A percentile compares a stretch with the other conserved stretches of the same genome.
Evolutionary conservation across 1,140 invertebrate genomes (phyloP).

Genomic region (Trachelipus rathkii): DNA sequence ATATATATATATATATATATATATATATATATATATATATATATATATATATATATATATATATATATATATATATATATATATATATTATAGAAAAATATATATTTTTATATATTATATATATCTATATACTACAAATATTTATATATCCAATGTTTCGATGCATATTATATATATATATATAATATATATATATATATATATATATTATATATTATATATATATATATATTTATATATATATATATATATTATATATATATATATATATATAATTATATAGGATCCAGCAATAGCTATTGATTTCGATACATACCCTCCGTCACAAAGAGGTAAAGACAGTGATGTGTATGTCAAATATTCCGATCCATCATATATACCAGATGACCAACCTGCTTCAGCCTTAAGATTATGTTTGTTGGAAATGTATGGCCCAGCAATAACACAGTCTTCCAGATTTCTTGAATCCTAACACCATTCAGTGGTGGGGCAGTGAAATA

Average conservation of each 20-base stretch:
- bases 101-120: no score
- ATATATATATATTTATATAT: conserved; percentile 16
- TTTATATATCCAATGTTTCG: no score
- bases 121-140: no score
- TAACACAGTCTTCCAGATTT: conserved; percentile 31
- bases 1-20: no score
- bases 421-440: conserved; percentile 32
- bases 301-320: conserved; percentile 25
- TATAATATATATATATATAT: conserved; percentile 21
- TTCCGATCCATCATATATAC: conserved; percentile 15
- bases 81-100: no score
- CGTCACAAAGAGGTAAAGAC: neutral
- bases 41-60: no score
- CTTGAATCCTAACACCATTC: conserved; percentile 22
- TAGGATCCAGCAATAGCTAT: conserved; percentile 25
- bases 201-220: conserved; percentile 18
- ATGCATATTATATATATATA: conserved; percentile 14
- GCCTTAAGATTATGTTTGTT: conserved; percentile 22
- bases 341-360: conserved; percentile 26
- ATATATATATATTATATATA: conserved; percentile 22
- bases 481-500: conserved; percentile 33
- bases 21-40: no score
- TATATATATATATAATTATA: no score
- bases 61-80: no score
- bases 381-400: conserved; percentile 14